phyloP scores from a whole-genome alignment of 2,888 invertebrate species.

The Pterobdella sp. region DNA sequence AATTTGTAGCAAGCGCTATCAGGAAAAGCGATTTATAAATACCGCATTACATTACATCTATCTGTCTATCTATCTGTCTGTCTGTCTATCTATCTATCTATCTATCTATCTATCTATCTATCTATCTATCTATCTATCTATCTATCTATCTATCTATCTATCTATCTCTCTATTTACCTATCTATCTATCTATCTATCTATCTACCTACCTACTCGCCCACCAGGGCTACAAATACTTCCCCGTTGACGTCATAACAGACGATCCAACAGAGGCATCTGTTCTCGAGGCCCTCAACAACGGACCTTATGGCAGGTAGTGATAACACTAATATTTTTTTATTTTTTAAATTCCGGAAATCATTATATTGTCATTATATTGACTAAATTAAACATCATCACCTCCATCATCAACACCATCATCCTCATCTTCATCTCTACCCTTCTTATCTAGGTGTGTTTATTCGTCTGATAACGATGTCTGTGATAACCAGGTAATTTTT shows the following conservation, averaged over 20 bases:
- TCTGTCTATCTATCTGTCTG: no score
- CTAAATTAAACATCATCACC: no score
- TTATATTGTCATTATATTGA: no score
- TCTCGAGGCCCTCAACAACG: slow-evolving; percentile 44
- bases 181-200: background rate
- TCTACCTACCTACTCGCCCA: background rate
- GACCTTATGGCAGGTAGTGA: slow-evolving; percentile 50
- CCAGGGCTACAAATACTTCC: slow-evolving; percentile 45
- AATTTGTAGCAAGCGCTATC: no score
- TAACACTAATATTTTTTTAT: no score
- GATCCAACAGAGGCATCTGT: slow-evolving; percentile 44
- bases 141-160: no score
- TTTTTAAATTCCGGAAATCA: no score
- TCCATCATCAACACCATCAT: no score
- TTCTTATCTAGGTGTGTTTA: slow-evolving; percentile 50
- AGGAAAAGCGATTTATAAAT: no score
- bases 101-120: background rate
- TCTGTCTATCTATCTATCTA: no score
- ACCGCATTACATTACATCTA: no score
- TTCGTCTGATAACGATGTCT: slow-evolving; percentile 52
- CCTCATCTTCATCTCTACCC: no score
- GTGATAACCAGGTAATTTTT: slow-evolving; percentile 48
- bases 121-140: background rate
- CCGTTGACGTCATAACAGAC: slow-evolving; percentile 41
- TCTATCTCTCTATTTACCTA: background rate